These are phyloP conservation scores for Melanotaenia maccullochi DNA, from an alignment of 2,797 vertebrate species.

Conservation along the genomic window DNA sequence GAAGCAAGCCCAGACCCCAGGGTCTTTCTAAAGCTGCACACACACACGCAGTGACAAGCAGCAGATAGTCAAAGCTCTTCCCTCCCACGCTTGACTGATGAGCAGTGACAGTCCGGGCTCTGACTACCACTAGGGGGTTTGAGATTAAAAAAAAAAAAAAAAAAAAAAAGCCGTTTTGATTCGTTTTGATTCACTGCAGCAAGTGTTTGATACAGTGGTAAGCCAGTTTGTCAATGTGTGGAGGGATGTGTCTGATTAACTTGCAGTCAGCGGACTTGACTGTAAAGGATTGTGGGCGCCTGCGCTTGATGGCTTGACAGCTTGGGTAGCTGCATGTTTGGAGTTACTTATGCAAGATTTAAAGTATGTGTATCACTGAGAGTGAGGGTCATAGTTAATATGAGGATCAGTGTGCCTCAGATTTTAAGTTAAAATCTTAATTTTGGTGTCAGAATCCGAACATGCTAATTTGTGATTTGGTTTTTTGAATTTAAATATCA, in stretches of 20 bases:
- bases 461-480: conserved; percentile 9
- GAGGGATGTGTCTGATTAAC: conserved; percentile 64
- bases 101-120: conserved; percentile 64
- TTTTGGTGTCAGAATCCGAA: conserved; percentile 22
- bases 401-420: conserved; percentile 35
- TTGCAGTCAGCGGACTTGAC: conserved; percentile 56
- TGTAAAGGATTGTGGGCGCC: conserved; percentile 54
- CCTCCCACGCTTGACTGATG: conserved; percentile 73
- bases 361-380: conserved; percentile 19
- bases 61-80: conserved; percentile 68
- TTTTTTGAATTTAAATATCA: conserved; percentile 7
- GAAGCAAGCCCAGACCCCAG: conserved; percentile 40
- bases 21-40: conserved; percentile 59
- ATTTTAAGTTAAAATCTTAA: conserved; percentile 29
- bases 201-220: conserved; percentile 34
- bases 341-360: conserved; percentile 41
- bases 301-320: conserved; percentile 56
- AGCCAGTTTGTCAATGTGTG: conserved; percentile 27
- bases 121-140: conserved; percentile 61
- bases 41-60: conserved; percentile 65
- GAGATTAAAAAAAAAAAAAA: conserved; percentile 35
- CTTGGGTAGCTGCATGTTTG: conserved; percentile 45
- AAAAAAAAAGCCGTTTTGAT: conserved; percentile 50
- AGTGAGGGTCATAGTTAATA: conserved; percentile 35
- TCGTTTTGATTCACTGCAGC: conserved; percentile 33